Evolutionary conservation across 2,797 vertebrate genomes (phyloP), one percentile per base, ranked within the genome.

Genomic region (Podargus strigoides): DNA sequence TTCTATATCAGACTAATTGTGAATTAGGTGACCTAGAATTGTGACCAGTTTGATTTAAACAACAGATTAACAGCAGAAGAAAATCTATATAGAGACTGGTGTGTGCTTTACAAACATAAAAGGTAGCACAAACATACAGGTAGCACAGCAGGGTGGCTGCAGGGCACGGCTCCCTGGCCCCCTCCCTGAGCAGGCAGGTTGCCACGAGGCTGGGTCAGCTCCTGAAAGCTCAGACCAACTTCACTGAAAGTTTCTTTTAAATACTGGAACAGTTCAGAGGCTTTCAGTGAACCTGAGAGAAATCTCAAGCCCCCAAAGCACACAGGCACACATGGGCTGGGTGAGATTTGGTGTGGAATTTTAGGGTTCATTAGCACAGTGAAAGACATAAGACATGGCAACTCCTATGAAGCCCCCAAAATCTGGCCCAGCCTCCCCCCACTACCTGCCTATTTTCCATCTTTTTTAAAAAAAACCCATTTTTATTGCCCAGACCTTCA

Each of bases 371-470:
- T 76, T 46, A 78, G 14, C 72, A 30, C 36, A 63, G 64, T 0
- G 1, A 32, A 76, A 76, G 39, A 22, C n/a, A 23, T 20, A 12
- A 72, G 24, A 75, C 91, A 68, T 1, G 14, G n/a, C 19, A 80
- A 72, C 39, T 41, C 17, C 0, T 4, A 8, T 2, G 19, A 77
- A 49, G 39, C 3, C 62, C 68, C 55, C 5, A 4, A 76, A 76
- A 82, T 11, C 13, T 21, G 30, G 5, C 30, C 59, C 68, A 27
- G 3, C 18, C 74, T 76, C 44, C 37, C 18, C 34, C n/a, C 26
- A 0, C 49, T 87, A 93, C 89, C 89, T 91, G 80, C 17, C 80
- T n/a, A 73, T 39, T 94, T 69, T 55, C 84, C 89, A 39, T 46
- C 85, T 44, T 66, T 55, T 70, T n/a, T n/a, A n/a, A n/a, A n/a